Evolutionary conservation across 2,888 invertebrate species (phyloP), one percentile per base, ranked within the genome.

Genomic region (Nudaria mundana): DNA sequence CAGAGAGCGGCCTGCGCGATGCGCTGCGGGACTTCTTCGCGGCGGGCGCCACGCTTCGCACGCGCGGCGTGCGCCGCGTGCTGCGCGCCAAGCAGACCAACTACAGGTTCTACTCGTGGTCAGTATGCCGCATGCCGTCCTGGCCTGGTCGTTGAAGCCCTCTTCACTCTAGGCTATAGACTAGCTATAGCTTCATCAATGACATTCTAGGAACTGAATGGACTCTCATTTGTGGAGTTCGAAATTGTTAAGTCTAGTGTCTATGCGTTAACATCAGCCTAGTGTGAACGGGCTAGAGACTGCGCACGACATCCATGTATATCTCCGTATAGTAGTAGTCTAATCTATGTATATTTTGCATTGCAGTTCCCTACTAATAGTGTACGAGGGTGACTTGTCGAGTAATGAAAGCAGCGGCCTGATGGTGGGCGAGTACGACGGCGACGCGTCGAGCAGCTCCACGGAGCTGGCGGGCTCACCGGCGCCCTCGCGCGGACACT

Each of bases 61-160:
- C 90, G 30, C 90, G 91, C 45, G 93, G 95, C 42, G 93, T 96
- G 57, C 91, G 92, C 48, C 91, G 91, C 71, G 95, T 96, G 47
- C 90, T 96, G 50, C 89, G 93, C 22, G 95, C 96, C 78, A 94
- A 94, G 72, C 95, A 96, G 83, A 94, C 94, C 70, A 95, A 93
- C 79, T 96, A 95, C 76, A 90, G 97, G 62, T 97, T 97, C 81
- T 97, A 96, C 83, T 97, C 97, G 14, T 96, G 95, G 95, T 95
- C 69, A 86, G 91, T 64, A 10, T 3, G 5, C 18, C n/a, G n/a
- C n/a, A n/a, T n/a, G n/a, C n/a, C n/a, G n/a, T n/a, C n/a, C n/a
- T n/a, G n/a, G n/a, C n/a, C n/a, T n/a, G n/a, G n/a, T n/a, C n/a
- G n/a, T n/a, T n/a, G n/a, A n/a, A n/a, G n/a, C n/a, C n/a, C n/a